Base-by-base conservation (phyloP, 2,797 vertebrate species). In the Pagetopsis macropterus region DNA sequence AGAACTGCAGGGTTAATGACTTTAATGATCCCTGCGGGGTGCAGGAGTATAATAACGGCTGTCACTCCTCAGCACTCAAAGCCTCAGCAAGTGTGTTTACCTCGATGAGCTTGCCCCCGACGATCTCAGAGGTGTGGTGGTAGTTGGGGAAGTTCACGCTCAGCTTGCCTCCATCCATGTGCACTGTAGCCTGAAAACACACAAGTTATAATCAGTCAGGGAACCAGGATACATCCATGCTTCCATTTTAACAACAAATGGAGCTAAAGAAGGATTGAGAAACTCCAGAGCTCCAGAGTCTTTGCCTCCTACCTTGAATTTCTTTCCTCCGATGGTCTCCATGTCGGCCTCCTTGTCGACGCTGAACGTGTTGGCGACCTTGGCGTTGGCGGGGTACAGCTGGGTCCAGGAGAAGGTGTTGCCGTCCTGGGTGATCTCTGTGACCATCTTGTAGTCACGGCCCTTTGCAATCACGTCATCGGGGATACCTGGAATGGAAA, bases 311-410 rank as follows among this genome's bases (percentile, higher is more conserved):
- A 98, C 97, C 95, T 97, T 97, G 90, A 98, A 98, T 72, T 94
- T 97, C 93, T 94, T 98, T n/a, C 96, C 96, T 21, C 94, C 94
- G 37, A 97, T 90, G 73, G 96, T 96, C 81, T 96, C 95, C 93
- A 99, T 96, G 17, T 98, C 95, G 0, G 92, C 82, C 72, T 99
- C 97, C 79, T 95, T 91, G 87, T 91, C 95, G 1, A 96, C 57
- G 9, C 89, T 93, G 89, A 99, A 99, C 27, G 74, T 94, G 91
- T 99, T 99, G 90, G 85, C 95, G 12, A 96, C 91, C 65, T 74
- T 93, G 74, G 94, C 87, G 12, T 89, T 92, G 1, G 93, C 83
- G 0, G 97, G 95, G 84, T 96, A 97, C 60, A 93, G 45, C 81
- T 96, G 96, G 0, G 92, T 93, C 97, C 97, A 99, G 54, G 87